These are phyloP conservation scores for Zaprionus capensis DNA, from an alignment of 1,140 invertebrate genomes.

Conservation along the genomic window DNA sequence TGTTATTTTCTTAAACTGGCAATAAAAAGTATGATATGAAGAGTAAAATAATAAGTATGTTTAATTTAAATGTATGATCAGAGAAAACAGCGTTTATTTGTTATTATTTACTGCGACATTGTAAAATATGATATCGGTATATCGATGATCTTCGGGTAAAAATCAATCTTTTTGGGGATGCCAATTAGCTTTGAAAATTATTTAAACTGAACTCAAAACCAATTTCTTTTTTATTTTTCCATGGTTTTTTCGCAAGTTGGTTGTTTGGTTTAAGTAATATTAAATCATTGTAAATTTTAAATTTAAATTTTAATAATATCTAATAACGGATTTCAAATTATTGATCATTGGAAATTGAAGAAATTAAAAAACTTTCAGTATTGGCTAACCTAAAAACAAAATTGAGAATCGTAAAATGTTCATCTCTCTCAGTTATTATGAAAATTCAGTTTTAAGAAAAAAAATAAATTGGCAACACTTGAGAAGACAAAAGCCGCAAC, in stretches of 20 bases:
- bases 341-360: too few relatives aligned
- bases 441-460: neutral
- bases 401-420: neutral
- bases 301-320: neutral
- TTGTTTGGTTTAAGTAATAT: neutral
- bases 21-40: neutral
- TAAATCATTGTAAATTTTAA: neutral
- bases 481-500: slow-evolving; percentile 10
- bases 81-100: too few relatives aligned
- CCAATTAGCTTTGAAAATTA: neutral
- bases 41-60: neutral
- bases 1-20: neutral
- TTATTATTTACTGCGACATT: too few relatives aligned
- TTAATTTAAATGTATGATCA: too few relatives aligned
- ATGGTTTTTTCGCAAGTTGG: neutral
- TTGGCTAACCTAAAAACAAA: neutral
- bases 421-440: neutral
- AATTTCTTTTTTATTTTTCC: too few relatives aligned
- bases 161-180: too few relatives aligned
- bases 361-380: neutral
- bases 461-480: neutral
- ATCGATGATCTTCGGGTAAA: too few relatives aligned
- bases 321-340: neutral
- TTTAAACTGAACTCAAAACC: neutral
- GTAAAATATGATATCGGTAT: too few relatives aligned